These are phyloP conservation scores for Speoplatyrhinus poulsoni DNA, from an alignment of 2,113 vertebrate genomes.

Conservation along the genomic window DNA sequence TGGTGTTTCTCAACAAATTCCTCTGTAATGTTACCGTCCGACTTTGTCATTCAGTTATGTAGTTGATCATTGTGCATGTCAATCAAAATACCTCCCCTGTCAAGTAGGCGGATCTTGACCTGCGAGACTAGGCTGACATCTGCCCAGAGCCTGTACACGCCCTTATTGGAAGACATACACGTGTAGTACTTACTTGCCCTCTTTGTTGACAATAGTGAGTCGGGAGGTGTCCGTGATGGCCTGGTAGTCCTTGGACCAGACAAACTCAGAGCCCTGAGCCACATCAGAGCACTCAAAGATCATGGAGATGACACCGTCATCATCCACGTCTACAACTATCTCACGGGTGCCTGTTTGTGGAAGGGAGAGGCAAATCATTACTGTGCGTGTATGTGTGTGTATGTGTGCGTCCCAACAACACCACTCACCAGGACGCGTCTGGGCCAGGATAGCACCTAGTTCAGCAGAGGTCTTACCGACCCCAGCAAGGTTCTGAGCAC, in stretches of 20 bases:
- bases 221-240: slow-evolving; percentile 84
- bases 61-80: too few species aligned
- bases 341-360: slow-evolving; percentile 88
- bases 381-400: slow-evolving; percentile 12
- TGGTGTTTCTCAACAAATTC: too few species aligned
- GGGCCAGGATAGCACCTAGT: slow-evolving; percentile 84
- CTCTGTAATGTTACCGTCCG: too few species aligned
- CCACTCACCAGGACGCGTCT: slow-evolving; percentile 87
- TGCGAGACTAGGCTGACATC: too few species aligned
- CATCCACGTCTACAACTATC: slow-evolving; percentile 89
- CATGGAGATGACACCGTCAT: slow-evolving; percentile 93
- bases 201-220: slow-evolving; percentile 82
- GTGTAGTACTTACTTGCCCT: slow-evolving; percentile 80
- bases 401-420: slow-evolving; percentile 22
- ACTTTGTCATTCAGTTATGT: too few species aligned
- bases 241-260: slow-evolving; percentile 96
- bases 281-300: slow-evolving; percentile 93
- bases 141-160: too few species aligned
- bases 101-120: too few species aligned
- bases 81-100: too few species aligned
- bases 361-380: too few species aligned
- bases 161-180: not conserved
- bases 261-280: slow-evolving; percentile 85
- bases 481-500: slow-evolving; percentile 89
- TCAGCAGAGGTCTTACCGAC: slow-evolving; percentile 86